A percentile compares a stretch with the other conserved stretches of the same genome.
phyloP scores from a whole-genome alignment of 2,797 vertebrate species.

The Ctenosaura bakeri region DNA sequence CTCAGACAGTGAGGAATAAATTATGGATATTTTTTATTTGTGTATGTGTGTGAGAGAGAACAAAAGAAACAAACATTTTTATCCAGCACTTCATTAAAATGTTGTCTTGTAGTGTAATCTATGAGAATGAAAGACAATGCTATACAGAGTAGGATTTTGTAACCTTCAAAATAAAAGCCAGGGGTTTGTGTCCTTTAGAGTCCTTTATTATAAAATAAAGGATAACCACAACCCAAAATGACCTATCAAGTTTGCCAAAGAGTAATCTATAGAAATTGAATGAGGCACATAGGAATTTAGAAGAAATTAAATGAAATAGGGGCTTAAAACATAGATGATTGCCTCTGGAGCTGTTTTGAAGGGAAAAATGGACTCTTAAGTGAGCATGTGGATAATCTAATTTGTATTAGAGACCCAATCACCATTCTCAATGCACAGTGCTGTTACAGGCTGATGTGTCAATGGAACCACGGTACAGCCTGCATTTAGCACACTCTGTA shows the following conservation, averaged over 20 bases:
- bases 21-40: no score
- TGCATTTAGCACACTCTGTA: slow-evolving; percentile 58
- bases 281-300: slow-evolving; percentile 30
- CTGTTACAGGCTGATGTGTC: slow-evolving; percentile 17
- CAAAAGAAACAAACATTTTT: no score
- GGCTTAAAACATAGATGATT: slow-evolving; percentile 38
- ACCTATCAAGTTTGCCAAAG: slow-evolving; percentile 34
- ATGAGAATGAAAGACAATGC: background rate
- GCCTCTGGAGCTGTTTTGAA: slow-evolving; percentile 15
- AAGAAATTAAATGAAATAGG: slow-evolving; percentile 46
- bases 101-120: no score
- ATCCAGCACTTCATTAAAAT: slow-evolving; percentile 1
- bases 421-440: slow-evolving; percentile 39
- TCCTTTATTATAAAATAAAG: background rate
- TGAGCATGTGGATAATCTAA: slow-evolving; percentile 55
- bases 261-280: slow-evolving; percentile 35
- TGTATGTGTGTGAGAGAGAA: no score
- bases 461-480: slow-evolving; percentile 25
- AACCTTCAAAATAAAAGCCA: slow-evolving; percentile 17
- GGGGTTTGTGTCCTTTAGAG: slow-evolving; percentile 25
- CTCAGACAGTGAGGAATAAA: no score
- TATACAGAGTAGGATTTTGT: background rate
- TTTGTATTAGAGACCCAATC: slow-evolving; percentile 39
- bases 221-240: slow-evolving; percentile 28
- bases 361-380: slow-evolving; percentile 4